Percentiles rank a stretch among this genome's conserved stretches.
These are phyloP conservation scores for Azemiops feae DNA, from an alignment of 2,113 vertebrate genomes.

Conservation along the genomic window DNA sequence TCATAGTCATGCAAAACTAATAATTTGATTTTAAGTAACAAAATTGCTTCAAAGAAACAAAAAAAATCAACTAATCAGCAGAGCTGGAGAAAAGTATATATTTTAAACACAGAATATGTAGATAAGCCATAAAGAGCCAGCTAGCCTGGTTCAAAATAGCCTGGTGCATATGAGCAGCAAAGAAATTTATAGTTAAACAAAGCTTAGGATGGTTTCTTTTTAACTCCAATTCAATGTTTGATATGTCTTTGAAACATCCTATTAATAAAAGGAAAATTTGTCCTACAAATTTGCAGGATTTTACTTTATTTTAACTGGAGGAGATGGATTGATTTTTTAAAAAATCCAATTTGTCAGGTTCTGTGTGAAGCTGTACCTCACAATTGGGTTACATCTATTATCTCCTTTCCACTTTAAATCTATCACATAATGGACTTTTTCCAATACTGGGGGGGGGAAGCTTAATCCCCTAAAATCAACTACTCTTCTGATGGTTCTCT, in stretches of 20 bases:
- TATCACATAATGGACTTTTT: neutral
- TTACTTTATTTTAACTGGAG: neutral
- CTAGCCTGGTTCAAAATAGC: neutral
- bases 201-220: neutral
- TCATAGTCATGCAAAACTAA: neutral
- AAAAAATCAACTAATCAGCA: neutral
- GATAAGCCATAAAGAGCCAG: neutral
- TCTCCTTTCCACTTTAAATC: neutral
- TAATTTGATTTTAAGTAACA: neutral
- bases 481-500: neutral
- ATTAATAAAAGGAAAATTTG: neutral
- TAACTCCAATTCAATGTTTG: neutral
- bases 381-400: neutral
- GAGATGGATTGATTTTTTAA: neutral
- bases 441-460: neutral
- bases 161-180: neutral
- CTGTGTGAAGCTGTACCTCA: neutral
- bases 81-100: neutral
- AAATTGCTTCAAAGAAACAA: neutral
- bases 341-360: conserved; percentile 8
- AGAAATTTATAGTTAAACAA: neutral
- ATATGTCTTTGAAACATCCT: neutral
- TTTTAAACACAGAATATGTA: neutral
- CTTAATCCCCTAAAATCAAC: neutral
- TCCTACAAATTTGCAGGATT: conserved; percentile 6